Evolutionary conservation across 1,140 invertebrate species (phyloP).

Genomic region (Saccostrea echinata): DNA sequence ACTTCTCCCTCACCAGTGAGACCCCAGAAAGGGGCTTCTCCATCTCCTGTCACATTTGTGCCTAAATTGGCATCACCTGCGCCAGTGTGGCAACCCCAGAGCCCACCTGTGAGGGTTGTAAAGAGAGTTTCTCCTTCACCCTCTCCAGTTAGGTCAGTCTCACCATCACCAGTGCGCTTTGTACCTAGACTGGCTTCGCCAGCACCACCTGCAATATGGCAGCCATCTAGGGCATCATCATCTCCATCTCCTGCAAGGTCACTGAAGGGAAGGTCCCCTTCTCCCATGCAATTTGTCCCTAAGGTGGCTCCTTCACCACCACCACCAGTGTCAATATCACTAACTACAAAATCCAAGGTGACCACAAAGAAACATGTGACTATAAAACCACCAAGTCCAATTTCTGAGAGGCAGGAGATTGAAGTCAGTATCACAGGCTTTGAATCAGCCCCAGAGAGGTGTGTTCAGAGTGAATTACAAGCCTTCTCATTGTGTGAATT

Average conservation of each 20-base stretch:
- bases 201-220: background rate
- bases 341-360: background rate
- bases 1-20: slow-evolving; percentile 20
- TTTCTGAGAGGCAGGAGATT: slow-evolving; percentile 22
- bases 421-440: slow-evolving; percentile 6
- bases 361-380: slow-evolving; percentile 37
- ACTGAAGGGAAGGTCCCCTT: slow-evolving; percentile 12
- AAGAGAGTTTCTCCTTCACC: background rate
- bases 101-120: background rate
- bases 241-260: slow-evolving; percentile 25
- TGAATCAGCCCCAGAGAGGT: slow-evolving; percentile 46
- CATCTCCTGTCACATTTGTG: slow-evolving; percentile 9
- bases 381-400: slow-evolving; percentile 31
- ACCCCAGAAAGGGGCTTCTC: slow-evolving; percentile 15
- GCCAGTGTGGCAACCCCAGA: background rate
- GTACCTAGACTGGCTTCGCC: slow-evolving; percentile 9
- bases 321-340: background rate
- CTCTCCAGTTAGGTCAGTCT: background rate
- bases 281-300: background rate
- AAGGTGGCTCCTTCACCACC: slow-evolving; percentile 23
- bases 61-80: slow-evolving; percentile 1
- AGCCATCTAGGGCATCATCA: background rate
- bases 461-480: background rate
- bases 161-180: background rate
- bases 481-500: background rate